A percentile compares a stretch with the other conserved stretches of the same genome.
Evolutionary conservation across 1,140 invertebrate genomes (phyloP).

Genomic region (Lepidurus packardi): DNA sequence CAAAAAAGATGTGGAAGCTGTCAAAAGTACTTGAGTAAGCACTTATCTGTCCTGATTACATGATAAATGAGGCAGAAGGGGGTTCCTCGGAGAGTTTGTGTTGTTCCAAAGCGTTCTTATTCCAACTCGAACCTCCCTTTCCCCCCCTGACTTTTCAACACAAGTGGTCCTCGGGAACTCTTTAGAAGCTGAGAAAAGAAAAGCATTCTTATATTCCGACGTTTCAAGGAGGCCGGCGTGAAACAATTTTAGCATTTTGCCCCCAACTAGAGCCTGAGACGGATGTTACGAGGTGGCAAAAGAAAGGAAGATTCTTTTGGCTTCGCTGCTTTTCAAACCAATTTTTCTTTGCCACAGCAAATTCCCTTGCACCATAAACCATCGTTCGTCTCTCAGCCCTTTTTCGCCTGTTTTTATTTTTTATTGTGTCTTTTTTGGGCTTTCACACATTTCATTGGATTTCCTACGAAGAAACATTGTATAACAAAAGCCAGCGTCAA

Average conservation of each 20-base stretch:
- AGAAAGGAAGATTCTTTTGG: neutral
- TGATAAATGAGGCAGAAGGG: constrained; percentile 4
- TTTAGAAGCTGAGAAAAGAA: neutral
- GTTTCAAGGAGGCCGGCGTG: neutral
- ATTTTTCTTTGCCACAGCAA: constrained; percentile 22
- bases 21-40: constrained; percentile 2
- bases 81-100: constrained; percentile 3
- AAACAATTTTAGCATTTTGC: neutral
- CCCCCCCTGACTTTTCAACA: neutral
- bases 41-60: constrained; percentile 8
- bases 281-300: neutral
- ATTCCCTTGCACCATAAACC: constrained; percentile 12
- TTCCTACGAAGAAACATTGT: neutral
- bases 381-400: constrained; percentile 1
- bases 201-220: neutral
- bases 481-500: constrained; percentile 11
- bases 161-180: neutral
- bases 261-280: neutral
- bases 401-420: neutral
- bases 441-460: constrained; percentile 16
- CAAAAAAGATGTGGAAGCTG: neutral
- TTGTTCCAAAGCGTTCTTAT: constrained; percentile 4
- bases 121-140: neutral
- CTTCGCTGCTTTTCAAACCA: neutral
- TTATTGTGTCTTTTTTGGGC: neutral